Base-by-base conservation (phyloP, 1,140 invertebrate species). In the Liolophura sinensis region DNA sequence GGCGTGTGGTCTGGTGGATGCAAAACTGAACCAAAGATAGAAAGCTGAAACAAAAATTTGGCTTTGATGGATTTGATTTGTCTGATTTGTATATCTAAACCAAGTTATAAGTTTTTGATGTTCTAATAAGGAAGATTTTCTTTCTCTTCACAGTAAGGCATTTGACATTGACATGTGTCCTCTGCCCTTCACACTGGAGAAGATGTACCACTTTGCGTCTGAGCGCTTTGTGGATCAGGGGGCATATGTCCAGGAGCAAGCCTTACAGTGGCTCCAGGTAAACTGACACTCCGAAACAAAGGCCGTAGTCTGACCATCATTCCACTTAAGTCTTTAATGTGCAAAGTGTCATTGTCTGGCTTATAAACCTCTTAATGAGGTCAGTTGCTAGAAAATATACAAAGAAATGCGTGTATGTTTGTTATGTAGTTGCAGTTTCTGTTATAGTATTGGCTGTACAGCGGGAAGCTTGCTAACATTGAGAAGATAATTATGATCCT, bases 141-240 rank as follows among this genome's bases (percentile, higher is more conserved):
- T 40, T 62, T 60, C 62, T 64, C 65, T 60, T 87, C 87, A 58
- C 70, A 97, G 93, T 73, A 98, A 98, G 90, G 94, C 98, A 56
- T 88, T 99, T 73, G 97, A 99, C 87, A 91, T 95, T 0, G 95
- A 98, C 75, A 93, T 98, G 89, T 95, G 92, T 77, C 94, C 96
- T 47, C 86, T 98, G 20, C 95, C 96, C 25, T 96, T 99, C 80
- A 92, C 96, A 82, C 90, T 93, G 0, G 91, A 93, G 62, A 93
- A 94, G 77, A 92, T 99, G 89, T 99, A 97, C 83, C 92, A 93
- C 73, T 99, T 99, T 85, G 91, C 98, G 16, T 90, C 90, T 1
- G 89, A 91, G 50, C 87, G 95, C 56, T 97, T 98, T 78, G 89
- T 91, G 71, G 91, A 92, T 75, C 92, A 91, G 1, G 90, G 90